Evolutionary conservation across 2,888 invertebrate species (phyloP).

Genomic region (Agapostemon virescens): DNA sequence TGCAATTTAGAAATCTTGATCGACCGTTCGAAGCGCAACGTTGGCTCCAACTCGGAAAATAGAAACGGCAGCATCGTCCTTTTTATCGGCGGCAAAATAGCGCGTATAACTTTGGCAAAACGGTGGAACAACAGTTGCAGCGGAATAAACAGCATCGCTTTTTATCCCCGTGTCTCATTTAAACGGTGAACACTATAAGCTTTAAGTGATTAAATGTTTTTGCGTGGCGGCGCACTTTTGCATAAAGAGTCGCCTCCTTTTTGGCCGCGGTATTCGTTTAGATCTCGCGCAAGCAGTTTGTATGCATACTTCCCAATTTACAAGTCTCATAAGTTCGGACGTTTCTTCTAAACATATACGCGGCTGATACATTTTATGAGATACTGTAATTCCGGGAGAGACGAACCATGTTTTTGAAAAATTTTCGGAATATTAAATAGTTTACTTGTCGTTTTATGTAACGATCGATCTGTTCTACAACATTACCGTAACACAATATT

Average conservation of each 20-base stretch:
- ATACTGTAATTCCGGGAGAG: too few species aligned
- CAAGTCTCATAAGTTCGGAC: conserved; percentile 8
- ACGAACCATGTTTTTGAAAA: too few species aligned
- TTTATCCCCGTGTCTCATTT: not conserved
- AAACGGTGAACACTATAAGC: not conserved
- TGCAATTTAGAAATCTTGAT: not conserved
- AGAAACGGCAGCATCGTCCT: not conserved
- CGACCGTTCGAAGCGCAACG: not conserved
- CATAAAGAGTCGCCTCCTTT: not conserved
- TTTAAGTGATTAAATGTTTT: conserved; percentile 1
- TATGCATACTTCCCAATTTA: not conserved
- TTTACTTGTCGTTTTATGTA: too few species aligned
- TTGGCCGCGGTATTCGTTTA: not conserved
- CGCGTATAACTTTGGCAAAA: not conserved
- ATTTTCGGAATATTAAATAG: too few species aligned
- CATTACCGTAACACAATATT: too few species aligned
- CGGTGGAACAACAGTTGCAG: not conserved
- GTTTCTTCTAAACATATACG: not conserved
- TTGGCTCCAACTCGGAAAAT: not conserved
- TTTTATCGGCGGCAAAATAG: not conserved
- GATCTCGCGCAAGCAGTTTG: not conserved
- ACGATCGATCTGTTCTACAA: too few species aligned
- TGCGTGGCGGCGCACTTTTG: not conserved
- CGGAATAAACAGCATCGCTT: not conserved
- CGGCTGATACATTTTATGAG: not conserved